phyloP scores from a whole-genome alignment of 2,113 vertebrate genomes.

The Eurypyga helias region DNA sequence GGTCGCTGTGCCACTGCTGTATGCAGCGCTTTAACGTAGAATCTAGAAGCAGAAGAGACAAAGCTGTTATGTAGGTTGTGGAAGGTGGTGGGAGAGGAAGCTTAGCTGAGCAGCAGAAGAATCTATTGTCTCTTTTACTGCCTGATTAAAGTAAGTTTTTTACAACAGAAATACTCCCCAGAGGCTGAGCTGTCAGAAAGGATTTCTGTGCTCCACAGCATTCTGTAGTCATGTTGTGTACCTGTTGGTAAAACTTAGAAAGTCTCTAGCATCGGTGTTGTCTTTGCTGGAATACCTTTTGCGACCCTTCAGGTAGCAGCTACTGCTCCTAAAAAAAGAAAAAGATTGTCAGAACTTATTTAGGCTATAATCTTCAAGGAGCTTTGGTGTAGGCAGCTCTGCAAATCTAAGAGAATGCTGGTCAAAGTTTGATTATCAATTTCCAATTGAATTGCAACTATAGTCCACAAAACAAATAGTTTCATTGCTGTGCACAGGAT shows the following conservation, averaged over 20 bases:
- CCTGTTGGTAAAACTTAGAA: fast-evolving
- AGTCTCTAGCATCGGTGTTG: fast-evolving
- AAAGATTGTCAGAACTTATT: not conserved
- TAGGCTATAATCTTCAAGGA: not conserved
- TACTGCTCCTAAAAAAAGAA: not conserved
- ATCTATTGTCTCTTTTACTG: not conserved
- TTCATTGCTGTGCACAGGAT: not conserved
- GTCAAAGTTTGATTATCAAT: not conserved
- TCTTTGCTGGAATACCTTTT: not conserved
- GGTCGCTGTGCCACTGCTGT: not conserved
- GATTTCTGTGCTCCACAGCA: not conserved
- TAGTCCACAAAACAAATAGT: not conserved
- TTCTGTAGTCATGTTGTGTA: too few species aligned
- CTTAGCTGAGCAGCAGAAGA: not conserved
- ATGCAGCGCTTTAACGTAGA: fast-evolving
- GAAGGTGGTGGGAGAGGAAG: too few species aligned
- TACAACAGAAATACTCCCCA: not conserved
- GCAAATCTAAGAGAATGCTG: too few species aligned
- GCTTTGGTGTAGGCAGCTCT: not conserved
- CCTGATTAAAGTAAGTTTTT: not conserved
- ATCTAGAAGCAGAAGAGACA: fast-evolving
- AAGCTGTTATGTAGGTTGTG: not conserved
- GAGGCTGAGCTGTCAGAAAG: not conserved
- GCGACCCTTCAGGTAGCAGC: not conserved
- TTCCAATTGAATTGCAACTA: fast-evolving